These are phyloP conservation scores for Drosophila heteroneura DNA, from an alignment of 2,888 invertebrate genomes.

Conservation along the genomic window DNA sequence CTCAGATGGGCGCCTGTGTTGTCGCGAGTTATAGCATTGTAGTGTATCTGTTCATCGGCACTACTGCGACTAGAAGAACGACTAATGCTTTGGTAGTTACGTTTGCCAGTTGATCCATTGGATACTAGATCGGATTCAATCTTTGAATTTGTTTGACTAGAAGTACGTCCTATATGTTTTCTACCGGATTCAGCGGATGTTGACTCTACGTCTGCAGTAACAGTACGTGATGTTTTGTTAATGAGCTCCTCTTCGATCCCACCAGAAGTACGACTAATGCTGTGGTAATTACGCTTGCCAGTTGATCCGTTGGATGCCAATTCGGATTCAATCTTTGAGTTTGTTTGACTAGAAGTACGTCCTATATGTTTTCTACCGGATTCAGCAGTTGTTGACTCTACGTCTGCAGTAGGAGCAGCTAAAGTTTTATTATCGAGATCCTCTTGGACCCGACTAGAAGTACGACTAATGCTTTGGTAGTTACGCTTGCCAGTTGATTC, in stretches of 20 bases:
- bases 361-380: background rate
- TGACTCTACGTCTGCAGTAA: background rate
- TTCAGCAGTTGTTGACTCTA: background rate
- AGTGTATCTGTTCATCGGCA: conserved; percentile 58
- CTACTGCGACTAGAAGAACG: background rate
- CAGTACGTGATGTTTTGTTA: background rate
- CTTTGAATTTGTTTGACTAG: background rate
- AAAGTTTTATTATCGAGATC: background rate
- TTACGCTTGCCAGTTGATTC: background rate
- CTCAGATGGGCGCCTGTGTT: conserved; percentile 55
- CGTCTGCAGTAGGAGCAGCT: background rate
- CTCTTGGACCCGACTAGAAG: background rate
- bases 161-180: background rate
- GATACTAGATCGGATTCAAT: background rate
- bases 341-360: background rate
- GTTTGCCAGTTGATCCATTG: conserved; percentile 8
- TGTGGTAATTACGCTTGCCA: conserved; percentile 50
- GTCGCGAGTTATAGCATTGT: conserved; percentile 64
- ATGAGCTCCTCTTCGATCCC: rapidly evolving
- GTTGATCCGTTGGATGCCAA: background rate
- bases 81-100: conserved; percentile 56
- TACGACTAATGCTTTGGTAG: background rate
- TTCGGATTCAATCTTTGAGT: background rate
- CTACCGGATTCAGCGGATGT: background rate
- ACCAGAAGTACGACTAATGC: conserved; percentile 22